These are phyloP conservation scores for Archegozetes longisetosus DNA, from an alignment of 1,140 invertebrate genomes.

Conservation along the genomic window DNA sequence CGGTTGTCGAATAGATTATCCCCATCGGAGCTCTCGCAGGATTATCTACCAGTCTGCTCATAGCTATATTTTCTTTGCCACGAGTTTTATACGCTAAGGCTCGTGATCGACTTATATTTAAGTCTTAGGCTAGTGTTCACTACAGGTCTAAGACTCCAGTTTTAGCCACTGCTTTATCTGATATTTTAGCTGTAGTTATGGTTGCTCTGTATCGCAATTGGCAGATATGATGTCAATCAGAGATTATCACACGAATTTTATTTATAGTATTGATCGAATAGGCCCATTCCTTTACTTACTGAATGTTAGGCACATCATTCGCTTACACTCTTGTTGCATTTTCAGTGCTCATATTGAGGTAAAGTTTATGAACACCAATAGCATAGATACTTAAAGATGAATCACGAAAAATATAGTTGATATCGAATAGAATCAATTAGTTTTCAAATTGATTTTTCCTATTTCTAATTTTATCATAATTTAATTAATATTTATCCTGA, in stretches of 20 bases:
- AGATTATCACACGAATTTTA: conserved; percentile 32
- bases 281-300: not conserved
- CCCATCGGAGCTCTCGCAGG: conserved; percentile 56
- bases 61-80: conserved; percentile 92
- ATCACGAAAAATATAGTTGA: not conserved
- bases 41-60: conserved; percentile 63
- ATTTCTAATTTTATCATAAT: too few species aligned
- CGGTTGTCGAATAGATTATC: conserved; percentile 53
- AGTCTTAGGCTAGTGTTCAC: conserved; percentile 31
- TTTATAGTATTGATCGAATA: not conserved
- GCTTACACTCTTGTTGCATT: conserved; percentile 81
- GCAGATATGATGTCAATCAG: conserved; percentile 94
- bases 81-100: conserved; percentile 89
- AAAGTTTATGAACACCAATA: not conserved
- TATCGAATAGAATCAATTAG: not conserved
- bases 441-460: too few species aligned
- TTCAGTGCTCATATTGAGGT: conserved; percentile 60
- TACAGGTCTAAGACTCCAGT: conserved; percentile 59
- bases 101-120: conserved; percentile 75
- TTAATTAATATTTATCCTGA: too few species aligned
- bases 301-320: conserved; percentile 35
- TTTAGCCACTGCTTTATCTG: conserved; percentile 61
- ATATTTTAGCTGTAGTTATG: conserved; percentile 52
- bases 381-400: not conserved
- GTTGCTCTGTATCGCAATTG: conserved; percentile 63